These are phyloP conservation scores for Acrobasis suavella DNA, from an alignment of 2,888 invertebrate species.

Conservation along the genomic window DNA sequence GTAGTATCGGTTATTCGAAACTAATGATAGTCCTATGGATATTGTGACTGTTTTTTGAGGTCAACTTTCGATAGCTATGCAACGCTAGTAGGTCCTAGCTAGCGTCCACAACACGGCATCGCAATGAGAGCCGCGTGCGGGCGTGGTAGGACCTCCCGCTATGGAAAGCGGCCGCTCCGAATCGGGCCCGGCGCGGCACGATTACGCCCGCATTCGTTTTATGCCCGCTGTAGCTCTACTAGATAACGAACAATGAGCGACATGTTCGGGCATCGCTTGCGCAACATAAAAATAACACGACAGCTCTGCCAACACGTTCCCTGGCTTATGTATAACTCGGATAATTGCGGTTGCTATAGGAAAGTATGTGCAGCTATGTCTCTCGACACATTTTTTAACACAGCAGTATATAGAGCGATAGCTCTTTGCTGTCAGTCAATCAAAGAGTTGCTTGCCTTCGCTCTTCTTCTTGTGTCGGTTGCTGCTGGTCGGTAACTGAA, in stretches of 20 bases:
- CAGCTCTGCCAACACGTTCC: slow-evolving; percentile 13
- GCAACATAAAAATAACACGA: not conserved
- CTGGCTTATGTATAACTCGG: not conserved
- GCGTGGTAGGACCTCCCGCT: not conserved
- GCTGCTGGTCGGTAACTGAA: too few species aligned
- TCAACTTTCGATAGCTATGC: too few species aligned
- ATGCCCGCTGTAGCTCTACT: not conserved
- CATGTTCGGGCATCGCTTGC: slow-evolving; percentile 8
- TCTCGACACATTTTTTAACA: not conserved
- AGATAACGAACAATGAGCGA: slow-evolving; percentile 15
- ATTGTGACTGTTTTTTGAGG: too few species aligned
- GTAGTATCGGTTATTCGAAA: too few species aligned
- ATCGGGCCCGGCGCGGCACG: slow-evolving; percentile 6
- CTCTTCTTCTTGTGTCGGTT: too few species aligned
- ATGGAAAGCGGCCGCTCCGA: slow-evolving; percentile 4
- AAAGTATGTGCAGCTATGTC: too few species aligned
- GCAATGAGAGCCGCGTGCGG: not conserved
- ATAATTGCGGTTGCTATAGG: not conserved
- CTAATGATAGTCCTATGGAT: too few species aligned
- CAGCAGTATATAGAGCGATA: not conserved
- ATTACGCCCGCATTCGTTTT: slow-evolving; percentile 5
- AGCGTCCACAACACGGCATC: not conserved
- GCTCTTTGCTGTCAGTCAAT: too few species aligned
- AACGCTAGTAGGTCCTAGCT: too few species aligned
- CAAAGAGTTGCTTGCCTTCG: too few species aligned